Conservation (phyloP, 2,113 vertebrate species). For the Apeltes quadracus region DNA sequence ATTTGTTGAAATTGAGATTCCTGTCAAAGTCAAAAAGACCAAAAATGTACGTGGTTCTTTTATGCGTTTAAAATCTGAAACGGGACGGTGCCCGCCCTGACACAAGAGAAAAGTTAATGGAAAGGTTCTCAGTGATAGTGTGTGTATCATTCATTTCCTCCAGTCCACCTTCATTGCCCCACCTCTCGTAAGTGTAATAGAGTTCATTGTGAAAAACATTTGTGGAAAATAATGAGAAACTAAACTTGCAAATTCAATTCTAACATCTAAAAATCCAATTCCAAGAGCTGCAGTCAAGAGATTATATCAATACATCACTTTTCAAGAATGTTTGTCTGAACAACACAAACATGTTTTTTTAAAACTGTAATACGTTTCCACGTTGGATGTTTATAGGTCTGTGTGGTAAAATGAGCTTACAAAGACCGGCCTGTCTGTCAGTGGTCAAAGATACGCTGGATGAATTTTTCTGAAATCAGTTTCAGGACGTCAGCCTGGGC, state of each 20-base stretch:
- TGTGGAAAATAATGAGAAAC: not conserved
- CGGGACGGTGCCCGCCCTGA: too few species aligned
- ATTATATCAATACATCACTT: not conserved
- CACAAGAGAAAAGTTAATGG: not conserved
- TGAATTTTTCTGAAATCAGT: constrained; percentile 8
- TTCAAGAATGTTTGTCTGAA: not conserved
- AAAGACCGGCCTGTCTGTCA: not conserved
- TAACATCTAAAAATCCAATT: not conserved
- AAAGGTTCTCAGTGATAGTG: not conserved
- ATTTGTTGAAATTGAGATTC: too few species aligned
- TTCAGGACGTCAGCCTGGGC: not conserved
- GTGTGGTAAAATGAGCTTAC: not conserved
- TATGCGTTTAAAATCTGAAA: too few species aligned
- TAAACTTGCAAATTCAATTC: not conserved
- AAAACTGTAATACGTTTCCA: not conserved
- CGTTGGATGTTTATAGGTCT: not conserved
- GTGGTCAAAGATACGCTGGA: not conserved
- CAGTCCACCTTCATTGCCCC: not conserved
- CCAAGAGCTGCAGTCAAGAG: not conserved
- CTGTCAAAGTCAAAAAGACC: too few species aligned
- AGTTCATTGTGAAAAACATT: not conserved
- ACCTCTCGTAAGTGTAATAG: not conserved
- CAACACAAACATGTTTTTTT: not conserved
- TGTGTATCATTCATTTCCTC: not conserved
- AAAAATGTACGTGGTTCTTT: too few species aligned